These are phyloP conservation scores for Trididemnum miniatum DNA, from an alignment of 23 tunicate species.

Conservation along the genomic window DNA sequence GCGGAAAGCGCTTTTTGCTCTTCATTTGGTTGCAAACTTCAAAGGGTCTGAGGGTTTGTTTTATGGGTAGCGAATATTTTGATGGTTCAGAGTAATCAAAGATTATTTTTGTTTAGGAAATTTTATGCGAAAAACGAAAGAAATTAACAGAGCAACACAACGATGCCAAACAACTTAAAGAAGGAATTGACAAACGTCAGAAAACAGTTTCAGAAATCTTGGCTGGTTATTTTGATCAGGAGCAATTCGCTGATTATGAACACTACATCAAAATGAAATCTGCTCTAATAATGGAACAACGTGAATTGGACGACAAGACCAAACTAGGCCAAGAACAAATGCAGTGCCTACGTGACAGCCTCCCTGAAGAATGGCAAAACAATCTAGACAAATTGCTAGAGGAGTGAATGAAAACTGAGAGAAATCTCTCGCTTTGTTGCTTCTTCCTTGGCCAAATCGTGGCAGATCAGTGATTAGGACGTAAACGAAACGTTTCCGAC, in stretches of 20 bases:
- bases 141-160: conserved; percentile 66
- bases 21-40: too few species aligned
- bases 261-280: conserved; percentile 91
- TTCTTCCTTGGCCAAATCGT: neutral
- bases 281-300: conserved; percentile 73
- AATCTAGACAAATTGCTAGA: conserved; percentile 43
- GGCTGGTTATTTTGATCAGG: conserved; percentile 56
- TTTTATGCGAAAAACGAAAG: conserved; percentile 55
- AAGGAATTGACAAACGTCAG: conserved; percentile 70
- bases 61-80: too few species aligned
- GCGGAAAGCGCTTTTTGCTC: too few species aligned
- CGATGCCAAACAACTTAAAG: conserved; percentile 78
- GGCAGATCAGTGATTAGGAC: neutral
- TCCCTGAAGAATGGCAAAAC: conserved; percentile 65
- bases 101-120: conserved; percentile 43
- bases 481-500: neutral
- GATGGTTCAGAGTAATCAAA: too few species aligned
- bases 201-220: conserved; percentile 70
- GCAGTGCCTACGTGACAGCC: conserved; percentile 69
- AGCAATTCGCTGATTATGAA: conserved; percentile 86
- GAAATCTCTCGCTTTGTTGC: neutral
- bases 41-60: too few species aligned
- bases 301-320: conserved; percentile 73
- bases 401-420: conserved; percentile 1
- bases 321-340: conserved; percentile 84